These are phyloP conservation scores for Spheniscus mendiculus DNA, from an alignment of 2,113 vertebrate genomes.

Conservation along the genomic window DNA sequence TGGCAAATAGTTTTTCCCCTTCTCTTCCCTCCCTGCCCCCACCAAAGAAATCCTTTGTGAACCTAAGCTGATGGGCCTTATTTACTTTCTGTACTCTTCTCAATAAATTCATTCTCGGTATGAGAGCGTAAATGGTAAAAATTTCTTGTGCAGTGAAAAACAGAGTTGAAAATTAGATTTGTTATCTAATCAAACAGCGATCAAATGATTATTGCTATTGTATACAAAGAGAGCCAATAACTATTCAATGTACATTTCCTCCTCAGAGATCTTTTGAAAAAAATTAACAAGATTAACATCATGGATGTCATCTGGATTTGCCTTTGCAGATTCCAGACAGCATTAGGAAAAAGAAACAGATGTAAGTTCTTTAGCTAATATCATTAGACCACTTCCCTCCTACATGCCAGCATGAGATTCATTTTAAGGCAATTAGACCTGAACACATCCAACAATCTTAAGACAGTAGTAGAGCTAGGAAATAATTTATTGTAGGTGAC, in stretches of 20 bases:
- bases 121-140: neutral
- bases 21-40: neutral
- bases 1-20: neutral
- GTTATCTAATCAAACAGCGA: neutral
- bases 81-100: neutral
- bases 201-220: neutral
- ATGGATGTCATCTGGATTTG: neutral
- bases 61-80: neutral
- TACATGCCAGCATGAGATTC: neutral
- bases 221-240: neutral
- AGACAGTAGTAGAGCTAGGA: neutral
- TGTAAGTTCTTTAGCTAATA: constrained; percentile 37
- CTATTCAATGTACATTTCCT: neutral
- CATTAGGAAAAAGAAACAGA: constrained; percentile 20
- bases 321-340: constrained; percentile 8
- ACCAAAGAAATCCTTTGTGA: neutral
- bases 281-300: constrained; percentile 13
- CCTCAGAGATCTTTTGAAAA: neutral
- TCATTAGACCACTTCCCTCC: neutral
- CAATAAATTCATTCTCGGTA: neutral
- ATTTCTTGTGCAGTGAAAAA: neutral
- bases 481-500: constrained; percentile 53
- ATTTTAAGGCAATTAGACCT: constrained; percentile 55
- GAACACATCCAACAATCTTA: neutral
- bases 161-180: neutral